Evolutionary conservation across 2,888 invertebrate species (phyloP).

Genomic region (Macaria liturata): DNA sequence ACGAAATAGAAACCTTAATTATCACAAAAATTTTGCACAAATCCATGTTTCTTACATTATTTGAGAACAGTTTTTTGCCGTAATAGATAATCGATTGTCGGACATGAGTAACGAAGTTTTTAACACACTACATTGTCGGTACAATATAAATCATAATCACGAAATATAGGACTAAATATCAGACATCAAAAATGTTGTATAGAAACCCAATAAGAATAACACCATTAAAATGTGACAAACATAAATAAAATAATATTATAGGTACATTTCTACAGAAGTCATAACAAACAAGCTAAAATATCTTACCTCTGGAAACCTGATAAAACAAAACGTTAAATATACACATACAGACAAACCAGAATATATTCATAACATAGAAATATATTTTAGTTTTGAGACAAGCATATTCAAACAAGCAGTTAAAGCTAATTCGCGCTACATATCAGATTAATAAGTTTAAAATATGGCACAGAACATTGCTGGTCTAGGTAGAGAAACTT

Average conservation of each 20-base stretch:
- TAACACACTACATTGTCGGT: too few species aligned
- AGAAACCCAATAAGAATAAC: slow-evolving; percentile 9
- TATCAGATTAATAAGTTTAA: background rate
- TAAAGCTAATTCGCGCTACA: slow-evolving; percentile 27
- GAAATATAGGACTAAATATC: too few species aligned
- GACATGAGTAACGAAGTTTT: too few species aligned
- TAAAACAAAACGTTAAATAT: slow-evolving; percentile 53
- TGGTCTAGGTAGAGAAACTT: too few species aligned
- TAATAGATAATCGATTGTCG: too few species aligned
- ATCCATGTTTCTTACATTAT: too few species aligned
- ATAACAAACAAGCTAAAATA: slow-evolving; percentile 56
- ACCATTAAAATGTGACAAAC: slow-evolving; percentile 34
- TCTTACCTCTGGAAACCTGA: slow-evolving; percentile 79
- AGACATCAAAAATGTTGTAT: too few species aligned
- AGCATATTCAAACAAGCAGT: slow-evolving; percentile 37
- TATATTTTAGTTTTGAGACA: slow-evolving; percentile 35
- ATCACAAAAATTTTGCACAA: too few species aligned
- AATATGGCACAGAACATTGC: background rate
- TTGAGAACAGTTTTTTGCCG: too few species aligned
- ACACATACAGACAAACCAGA: slow-evolving; percentile 29
- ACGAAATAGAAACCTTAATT: too few species aligned
- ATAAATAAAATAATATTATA: slow-evolving; percentile 39
- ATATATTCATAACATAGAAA: slow-evolving; percentile 23
- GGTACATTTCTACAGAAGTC: slow-evolving; percentile 43
- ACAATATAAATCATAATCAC: too few species aligned